Evolutionary conservation across 2,113 vertebrate species (phyloP).

Genomic region (Verasper variegatus): DNA sequence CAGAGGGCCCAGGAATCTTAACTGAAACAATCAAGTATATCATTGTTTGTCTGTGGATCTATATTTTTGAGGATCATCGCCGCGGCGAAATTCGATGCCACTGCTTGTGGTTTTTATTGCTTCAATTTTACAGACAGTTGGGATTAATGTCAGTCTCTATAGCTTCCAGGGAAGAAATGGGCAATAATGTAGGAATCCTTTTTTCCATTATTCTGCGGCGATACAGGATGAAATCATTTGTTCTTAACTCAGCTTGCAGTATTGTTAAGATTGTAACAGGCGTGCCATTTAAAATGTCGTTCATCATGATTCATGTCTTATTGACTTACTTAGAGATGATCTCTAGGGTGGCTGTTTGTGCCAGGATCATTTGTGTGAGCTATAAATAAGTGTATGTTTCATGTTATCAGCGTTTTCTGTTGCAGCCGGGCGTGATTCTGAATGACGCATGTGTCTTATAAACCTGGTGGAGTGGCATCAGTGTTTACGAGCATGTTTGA

Average conservation of each 20-base stretch:
- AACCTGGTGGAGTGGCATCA: constrained; percentile 34
- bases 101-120: constrained; percentile 83
- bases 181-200: constrained; percentile 79
- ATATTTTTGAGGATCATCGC: constrained; percentile 76
- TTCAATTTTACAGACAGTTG: constrained; percentile 86
- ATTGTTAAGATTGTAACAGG: constrained; percentile 77
- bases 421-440: constrained; percentile 37
- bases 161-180: constrained; percentile 76
- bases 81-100: constrained; percentile 78
- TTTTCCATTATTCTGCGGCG: constrained; percentile 75
- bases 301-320: constrained; percentile 77
- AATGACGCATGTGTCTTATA: constrained; percentile 41
- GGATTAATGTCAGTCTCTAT: constrained; percentile 83
- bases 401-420: constrained; percentile 23
- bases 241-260: constrained; percentile 73
- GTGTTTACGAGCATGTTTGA: constrained; percentile 30
- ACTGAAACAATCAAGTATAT: constrained; percentile 82
- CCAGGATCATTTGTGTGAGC: constrained; percentile 51
- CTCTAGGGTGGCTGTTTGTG: constrained; percentile 53
- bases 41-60: constrained; percentile 82
- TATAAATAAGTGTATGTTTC: constrained; percentile 67
- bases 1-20: constrained; percentile 77
- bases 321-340: constrained; percentile 69
- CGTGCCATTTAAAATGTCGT: constrained; percentile 71
- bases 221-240: constrained; percentile 75